A percentile compares a stretch with the other conserved stretches of the same genome.
Conservation (phyloP, 2,113 vertebrate species). For the Monopterus albus region DNA sequence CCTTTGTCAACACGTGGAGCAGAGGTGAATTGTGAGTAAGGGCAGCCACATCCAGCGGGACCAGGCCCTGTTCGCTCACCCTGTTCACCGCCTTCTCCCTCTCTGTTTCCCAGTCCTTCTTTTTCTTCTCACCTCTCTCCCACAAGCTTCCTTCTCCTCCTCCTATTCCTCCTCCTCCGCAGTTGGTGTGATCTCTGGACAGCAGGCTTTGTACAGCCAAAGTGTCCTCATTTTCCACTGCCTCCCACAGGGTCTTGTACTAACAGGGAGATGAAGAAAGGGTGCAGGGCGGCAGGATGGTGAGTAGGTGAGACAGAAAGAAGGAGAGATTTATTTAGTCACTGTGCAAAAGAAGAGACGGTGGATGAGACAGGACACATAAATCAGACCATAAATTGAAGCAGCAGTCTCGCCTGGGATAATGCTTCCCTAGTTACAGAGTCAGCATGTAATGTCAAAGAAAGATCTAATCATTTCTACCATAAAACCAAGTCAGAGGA, state of each 20-base stretch:
- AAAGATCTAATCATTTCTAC: constrained; percentile 3
- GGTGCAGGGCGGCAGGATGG: neutral
- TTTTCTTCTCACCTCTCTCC: constrained; percentile 70
- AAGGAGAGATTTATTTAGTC: constrained; percentile 31
- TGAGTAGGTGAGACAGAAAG: neutral
- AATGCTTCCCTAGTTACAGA: constrained; percentile 13
- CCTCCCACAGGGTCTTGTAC: constrained; percentile 82
- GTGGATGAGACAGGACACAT: constrained; percentile 6
- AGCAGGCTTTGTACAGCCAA: constrained; percentile 79
- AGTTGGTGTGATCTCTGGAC: constrained; percentile 60
- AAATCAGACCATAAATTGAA: constrained; percentile 52
- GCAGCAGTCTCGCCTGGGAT: neutral
- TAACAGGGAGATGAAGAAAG: constrained; percentile 48
- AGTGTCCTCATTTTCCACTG: constrained; percentile 83
- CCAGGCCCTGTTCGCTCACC: constrained; percentile 80
- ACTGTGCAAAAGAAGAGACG: neutral
- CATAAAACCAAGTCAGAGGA: neutral
- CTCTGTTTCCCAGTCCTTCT: constrained; percentile 66
- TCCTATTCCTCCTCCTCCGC: constrained; percentile 51
- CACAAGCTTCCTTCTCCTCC: constrained; percentile 54
- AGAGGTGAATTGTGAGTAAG: constrained; percentile 82
- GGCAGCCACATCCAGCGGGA: constrained; percentile 81
- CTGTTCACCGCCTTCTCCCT: constrained; percentile 77
- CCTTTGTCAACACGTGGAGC: constrained; percentile 78
- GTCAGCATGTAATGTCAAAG: constrained; percentile 18